A percentile compares a stretch with the other conserved stretches of the same genome.
These are phyloP conservation scores for Actinernus sp. DNA, from an alignment of 92 coral and sea anemone species.

Conservation along the genomic window DNA sequence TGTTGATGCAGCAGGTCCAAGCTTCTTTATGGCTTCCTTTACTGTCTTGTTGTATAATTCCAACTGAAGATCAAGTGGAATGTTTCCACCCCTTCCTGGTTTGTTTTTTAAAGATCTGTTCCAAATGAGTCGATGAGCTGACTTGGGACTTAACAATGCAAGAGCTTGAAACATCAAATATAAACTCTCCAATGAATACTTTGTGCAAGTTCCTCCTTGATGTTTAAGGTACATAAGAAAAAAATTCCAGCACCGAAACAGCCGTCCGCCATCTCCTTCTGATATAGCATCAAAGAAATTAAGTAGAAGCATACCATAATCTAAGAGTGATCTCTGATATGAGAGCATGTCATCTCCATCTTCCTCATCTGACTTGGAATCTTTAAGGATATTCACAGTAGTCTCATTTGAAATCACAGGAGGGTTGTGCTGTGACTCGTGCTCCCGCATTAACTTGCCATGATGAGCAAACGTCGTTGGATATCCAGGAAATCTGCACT, in stretches of 20 bases:
- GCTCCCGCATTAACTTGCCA: slow-evolving; percentile 67
- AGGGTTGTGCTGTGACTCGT: slow-evolving; percentile 73
- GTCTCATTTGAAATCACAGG: too few species aligned
- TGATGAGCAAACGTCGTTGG: slow-evolving; percentile 55
- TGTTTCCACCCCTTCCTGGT: slow-evolving; percentile 67
- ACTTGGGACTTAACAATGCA: slow-evolving; percentile 72
- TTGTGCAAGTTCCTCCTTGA: slow-evolving; percentile 52
- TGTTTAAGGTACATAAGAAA: slow-evolving; percentile 72
- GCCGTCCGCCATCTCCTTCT: slow-evolving; percentile 70
- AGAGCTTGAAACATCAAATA: slow-evolving; percentile 76
- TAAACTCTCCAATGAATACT: slow-evolving; percentile 76
- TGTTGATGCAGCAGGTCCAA: slow-evolving; percentile 70
- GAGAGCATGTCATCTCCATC: slow-evolving; percentile 77
- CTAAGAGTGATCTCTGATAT: slow-evolving; percentile 70
- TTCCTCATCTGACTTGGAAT: slow-evolving; percentile 16
- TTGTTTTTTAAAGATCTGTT: slow-evolving; percentile 71
- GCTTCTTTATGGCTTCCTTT: slow-evolving; percentile 73
- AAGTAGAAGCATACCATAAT: slow-evolving; percentile 68
- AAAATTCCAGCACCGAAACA: slow-evolving; percentile 70
- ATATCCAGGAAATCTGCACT: slow-evolving; percentile 71
- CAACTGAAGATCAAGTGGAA: slow-evolving; percentile 66
- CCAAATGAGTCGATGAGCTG: slow-evolving; percentile 82
- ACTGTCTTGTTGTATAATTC: slow-evolving; percentile 71
- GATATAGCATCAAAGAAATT: slow-evolving; percentile 69
- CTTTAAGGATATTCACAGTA: neutral